phyloP scores from a whole-genome alignment of 2,113 vertebrate species.

The Epinephelus fuscoguttatus region DNA sequence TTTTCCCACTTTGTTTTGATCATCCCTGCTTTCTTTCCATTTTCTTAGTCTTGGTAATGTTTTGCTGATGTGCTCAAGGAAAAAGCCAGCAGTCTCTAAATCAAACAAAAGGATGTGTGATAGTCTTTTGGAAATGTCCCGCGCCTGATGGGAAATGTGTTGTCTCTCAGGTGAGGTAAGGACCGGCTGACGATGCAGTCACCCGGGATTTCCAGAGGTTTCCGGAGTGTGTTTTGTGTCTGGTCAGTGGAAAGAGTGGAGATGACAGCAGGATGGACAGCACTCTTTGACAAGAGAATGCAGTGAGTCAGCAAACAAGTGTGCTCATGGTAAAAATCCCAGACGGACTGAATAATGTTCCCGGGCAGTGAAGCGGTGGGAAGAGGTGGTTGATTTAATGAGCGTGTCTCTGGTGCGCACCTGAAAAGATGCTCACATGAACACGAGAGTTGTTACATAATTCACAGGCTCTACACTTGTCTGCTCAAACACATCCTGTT shows the following conservation, averaged over 20 bases:
- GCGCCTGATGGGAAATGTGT: constrained; percentile 39
- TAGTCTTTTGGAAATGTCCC: constrained; percentile 40
- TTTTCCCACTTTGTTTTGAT: constrained; percentile 20
- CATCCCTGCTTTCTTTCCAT: neutral
- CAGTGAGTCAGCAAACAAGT: constrained; percentile 58
- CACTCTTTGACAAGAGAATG: constrained; percentile 43
- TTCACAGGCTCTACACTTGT: constrained; percentile 5
- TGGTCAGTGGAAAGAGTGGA: constrained; percentile 44
- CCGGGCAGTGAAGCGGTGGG: constrained; percentile 10
- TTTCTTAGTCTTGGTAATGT: constrained; percentile 81
- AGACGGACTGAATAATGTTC: constrained; percentile 47
- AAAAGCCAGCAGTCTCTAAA: constrained; percentile 25
- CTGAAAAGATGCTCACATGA: constrained; percentile 46
- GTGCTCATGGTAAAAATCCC: constrained; percentile 39
- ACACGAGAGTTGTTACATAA: neutral
- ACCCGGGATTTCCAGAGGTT: constrained; percentile 52
- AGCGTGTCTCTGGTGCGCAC: constrained; percentile 23
- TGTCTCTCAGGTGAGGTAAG: constrained; percentile 36
- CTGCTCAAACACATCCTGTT: constrained; percentile 8
- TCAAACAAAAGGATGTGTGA: constrained; percentile 26
- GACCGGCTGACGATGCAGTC: constrained; percentile 44
- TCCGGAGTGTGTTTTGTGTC: constrained; percentile 46
- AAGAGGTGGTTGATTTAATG: constrained; percentile 47
- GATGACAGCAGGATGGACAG: constrained; percentile 51
- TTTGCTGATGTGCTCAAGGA: constrained; percentile 65